These are phyloP conservation scores for Exaiptasia diaphana DNA, from an alignment of 64 coral and sea anemone species.

Conservation along the genomic window DNA sequence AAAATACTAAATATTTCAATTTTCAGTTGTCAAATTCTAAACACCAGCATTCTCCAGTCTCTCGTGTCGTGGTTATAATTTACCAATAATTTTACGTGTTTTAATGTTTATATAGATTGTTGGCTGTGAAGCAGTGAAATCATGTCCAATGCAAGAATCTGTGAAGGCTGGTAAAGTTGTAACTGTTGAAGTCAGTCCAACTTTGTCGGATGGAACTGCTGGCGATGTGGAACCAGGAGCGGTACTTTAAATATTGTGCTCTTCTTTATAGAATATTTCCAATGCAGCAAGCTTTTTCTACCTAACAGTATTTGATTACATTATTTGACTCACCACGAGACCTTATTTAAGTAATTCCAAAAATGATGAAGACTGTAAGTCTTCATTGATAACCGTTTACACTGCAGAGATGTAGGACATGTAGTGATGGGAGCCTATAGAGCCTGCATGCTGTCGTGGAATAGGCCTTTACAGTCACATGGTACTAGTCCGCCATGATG, in stretches of 20 bases:
- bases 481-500: too few species aligned
- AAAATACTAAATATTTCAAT: not conserved
- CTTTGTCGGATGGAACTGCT: constrained; percentile 75
- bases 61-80: not conserved
- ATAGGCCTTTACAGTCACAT: too few species aligned
- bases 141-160: constrained; percentile 64
- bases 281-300: not conserved
- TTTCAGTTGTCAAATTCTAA: not conserved
- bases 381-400: not conserved
- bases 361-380: not conserved
- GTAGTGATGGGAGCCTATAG: too few species aligned
- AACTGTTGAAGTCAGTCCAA: constrained; percentile 56
- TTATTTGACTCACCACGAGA: too few species aligned
- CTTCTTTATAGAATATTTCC: not conserved
- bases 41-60: not conserved
- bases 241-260: constrained; percentile 18
- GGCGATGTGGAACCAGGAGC: constrained; percentile 68
- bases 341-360: not conserved
- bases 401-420: too few species aligned
- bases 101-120: constrained; percentile 42
- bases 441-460: too few species aligned
- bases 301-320: not conserved
- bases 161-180: constrained; percentile 70
- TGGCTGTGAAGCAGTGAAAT: constrained; percentile 81
- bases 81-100: too few species aligned